Conservation (phyloP, 1,140 invertebrate genomes). For the Anoplolepis gracilipes region DNA sequence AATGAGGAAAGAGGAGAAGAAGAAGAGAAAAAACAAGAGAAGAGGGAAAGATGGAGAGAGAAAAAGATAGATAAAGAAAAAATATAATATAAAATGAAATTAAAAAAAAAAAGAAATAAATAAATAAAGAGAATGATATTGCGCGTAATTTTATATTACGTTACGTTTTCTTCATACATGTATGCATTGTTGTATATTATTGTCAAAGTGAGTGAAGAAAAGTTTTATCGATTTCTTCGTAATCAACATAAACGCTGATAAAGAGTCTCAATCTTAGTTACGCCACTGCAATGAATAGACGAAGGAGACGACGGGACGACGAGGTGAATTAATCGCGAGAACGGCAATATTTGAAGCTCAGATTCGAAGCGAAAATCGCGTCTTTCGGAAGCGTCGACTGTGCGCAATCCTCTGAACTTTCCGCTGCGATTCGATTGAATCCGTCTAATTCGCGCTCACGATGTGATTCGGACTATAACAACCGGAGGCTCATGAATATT, state of each 20-base stretch:
- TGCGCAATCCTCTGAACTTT: conserved; percentile 42
- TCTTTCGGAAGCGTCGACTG: conserved; percentile 36
- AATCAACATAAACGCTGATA: neutral
- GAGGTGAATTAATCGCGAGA: conserved; percentile 63
- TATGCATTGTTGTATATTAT: neutral
- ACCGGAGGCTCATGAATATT: conserved; percentile 51
- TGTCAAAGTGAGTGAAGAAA: neutral
- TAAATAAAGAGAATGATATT: neutral
- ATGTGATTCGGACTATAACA: conserved; percentile 31
- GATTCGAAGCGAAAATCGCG: conserved; percentile 49
- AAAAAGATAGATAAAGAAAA: neutral
- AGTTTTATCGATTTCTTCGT: neutral
- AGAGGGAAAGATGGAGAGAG: neutral
- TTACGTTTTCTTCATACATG: neutral
- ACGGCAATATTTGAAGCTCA: conserved; percentile 29
- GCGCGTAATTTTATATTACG: neutral
- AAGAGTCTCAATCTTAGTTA: conserved; percentile 26
- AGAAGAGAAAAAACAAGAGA: too few relatives aligned
- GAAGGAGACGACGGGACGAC: conserved; percentile 33
- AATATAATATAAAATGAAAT: neutral
- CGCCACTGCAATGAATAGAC: conserved; percentile 45
- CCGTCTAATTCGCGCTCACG: conserved; percentile 34
- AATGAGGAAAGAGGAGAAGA: neutral
- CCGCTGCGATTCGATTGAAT: conserved; percentile 55
- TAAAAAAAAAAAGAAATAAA: neutral